Conservation (phyloP, 1,140 invertebrate genomes). For the Gyrodactylus salaris region DNA sequence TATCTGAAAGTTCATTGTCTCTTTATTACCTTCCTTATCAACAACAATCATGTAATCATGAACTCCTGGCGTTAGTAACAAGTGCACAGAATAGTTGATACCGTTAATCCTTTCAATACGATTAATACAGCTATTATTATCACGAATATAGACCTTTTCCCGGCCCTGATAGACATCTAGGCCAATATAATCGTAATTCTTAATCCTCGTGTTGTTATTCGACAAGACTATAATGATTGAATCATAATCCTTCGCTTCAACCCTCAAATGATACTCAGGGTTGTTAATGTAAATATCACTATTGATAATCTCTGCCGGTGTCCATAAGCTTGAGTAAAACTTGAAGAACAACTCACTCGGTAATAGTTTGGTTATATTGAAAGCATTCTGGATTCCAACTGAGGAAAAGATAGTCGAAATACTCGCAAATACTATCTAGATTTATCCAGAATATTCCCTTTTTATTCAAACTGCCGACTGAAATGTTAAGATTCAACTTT, state of each 20-base stretch:
- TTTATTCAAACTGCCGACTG: constrained; percentile 69
- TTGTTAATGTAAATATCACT: not conserved
- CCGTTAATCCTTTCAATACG: too few relatives aligned
- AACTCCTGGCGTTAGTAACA: not conserved
- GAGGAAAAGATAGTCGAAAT: constrained; percentile 75
- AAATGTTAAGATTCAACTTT: constrained; percentile 48
- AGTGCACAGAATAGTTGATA: not conserved
- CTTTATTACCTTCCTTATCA: not conserved
- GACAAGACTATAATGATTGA: not conserved
- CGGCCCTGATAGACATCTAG: not conserved
- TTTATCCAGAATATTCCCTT: constrained; percentile 84
- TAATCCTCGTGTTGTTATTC: not conserved
- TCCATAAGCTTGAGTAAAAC: not conserved
- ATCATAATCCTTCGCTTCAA: not conserved
- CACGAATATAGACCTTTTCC: too few relatives aligned
- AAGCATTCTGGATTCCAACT: constrained; percentile 81
- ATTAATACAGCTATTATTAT: too few relatives aligned
- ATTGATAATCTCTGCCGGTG: not conserved
- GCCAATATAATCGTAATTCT: not conserved
- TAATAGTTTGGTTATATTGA: constrained; percentile 50
- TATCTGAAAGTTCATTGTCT: not conserved
- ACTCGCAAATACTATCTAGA: constrained; percentile 51
- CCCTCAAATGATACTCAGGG: not conserved
- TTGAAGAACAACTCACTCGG: constrained; percentile 24
- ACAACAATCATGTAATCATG: not conserved